Evolutionary conservation across 1,140 invertebrate genomes (phyloP).

Genomic region (Drosophila bocqueti): DNA sequence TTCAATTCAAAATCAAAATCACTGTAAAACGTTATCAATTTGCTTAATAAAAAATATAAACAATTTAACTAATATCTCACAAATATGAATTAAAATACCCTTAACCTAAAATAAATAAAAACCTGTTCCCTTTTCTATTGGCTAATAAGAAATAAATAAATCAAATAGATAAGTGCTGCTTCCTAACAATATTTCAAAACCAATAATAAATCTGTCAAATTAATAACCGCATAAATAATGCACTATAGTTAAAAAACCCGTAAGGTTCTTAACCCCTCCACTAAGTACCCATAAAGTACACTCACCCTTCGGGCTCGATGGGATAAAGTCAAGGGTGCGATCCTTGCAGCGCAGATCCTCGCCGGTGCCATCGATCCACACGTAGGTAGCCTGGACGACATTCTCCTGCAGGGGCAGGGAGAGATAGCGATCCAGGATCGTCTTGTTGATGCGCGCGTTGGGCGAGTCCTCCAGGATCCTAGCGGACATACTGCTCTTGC

Average conservation of each 20-base stretch:
- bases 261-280: no score
- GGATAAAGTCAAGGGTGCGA: conserved; percentile 90
- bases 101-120: no score
- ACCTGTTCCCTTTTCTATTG: background rate
- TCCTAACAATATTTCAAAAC: background rate
- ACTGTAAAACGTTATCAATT: background rate
- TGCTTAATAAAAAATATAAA: background rate
- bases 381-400: conserved; percentile 90
- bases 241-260: background rate
- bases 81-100: background rate
- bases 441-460: conserved; percentile 88
- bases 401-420: conserved; percentile 89
- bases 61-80: background rate
- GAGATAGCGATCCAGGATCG: conserved; percentile 89
- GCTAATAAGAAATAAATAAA: background rate
- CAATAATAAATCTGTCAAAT: background rate
- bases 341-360: conserved; percentile 93
- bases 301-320: conserved; percentile 88
- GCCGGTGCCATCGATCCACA: conserved; percentile 96
- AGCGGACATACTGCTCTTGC: conserved; percentile 73
- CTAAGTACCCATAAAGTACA: background rate
- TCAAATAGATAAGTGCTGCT: background rate
- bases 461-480: conserved; percentile 85
- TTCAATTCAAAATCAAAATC: background rate
- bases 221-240: background rate